A percentile compares a stretch with the other conserved stretches of the same genome.
phyloP scores from a whole-genome alignment of 2,113 vertebrate species.

The Rhineura floridana region DNA sequence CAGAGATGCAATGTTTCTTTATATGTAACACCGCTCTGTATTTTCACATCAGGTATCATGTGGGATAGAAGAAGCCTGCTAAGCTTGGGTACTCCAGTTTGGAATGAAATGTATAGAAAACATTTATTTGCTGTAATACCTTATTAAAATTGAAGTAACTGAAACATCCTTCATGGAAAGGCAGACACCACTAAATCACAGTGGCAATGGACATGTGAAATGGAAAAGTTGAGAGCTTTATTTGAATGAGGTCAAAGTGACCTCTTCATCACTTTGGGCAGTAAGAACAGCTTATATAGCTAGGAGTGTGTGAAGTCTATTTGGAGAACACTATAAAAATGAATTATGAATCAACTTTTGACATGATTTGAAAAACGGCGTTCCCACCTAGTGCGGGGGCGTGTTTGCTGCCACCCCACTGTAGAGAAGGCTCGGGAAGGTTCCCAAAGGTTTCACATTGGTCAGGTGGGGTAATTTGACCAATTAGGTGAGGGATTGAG shows the following conservation, averaged over 20 bases:
- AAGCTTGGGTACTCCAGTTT: not conserved
- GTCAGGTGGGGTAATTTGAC: no score
- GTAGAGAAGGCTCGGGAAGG: no score
- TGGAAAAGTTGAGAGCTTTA: accelerated
- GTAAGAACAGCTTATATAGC: accelerated
- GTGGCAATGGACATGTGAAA: accelerated
- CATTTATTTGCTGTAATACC: not conserved
- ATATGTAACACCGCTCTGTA: not conserved
- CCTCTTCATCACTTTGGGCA: not conserved
- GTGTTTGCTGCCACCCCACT: no score
- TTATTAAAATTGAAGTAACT: not conserved
- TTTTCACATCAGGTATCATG: not conserved
- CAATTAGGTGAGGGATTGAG: no score
- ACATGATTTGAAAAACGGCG: no score
- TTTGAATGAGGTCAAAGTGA: not conserved
- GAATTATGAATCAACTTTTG: not conserved
- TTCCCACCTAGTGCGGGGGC: no score
- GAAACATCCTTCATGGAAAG: not conserved
- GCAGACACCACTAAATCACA: not conserved
- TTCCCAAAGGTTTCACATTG: no score
- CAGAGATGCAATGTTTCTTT: not conserved
- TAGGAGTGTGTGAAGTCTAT: not conserved
- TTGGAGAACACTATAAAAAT: not conserved
- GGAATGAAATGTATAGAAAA: not conserved
- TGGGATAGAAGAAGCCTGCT: not conserved